A percentile compares a stretch with the other conserved stretches of the same genome.
Conservation (phyloP, 2,113 vertebrate genomes). For the Hucho hucho region DNA sequence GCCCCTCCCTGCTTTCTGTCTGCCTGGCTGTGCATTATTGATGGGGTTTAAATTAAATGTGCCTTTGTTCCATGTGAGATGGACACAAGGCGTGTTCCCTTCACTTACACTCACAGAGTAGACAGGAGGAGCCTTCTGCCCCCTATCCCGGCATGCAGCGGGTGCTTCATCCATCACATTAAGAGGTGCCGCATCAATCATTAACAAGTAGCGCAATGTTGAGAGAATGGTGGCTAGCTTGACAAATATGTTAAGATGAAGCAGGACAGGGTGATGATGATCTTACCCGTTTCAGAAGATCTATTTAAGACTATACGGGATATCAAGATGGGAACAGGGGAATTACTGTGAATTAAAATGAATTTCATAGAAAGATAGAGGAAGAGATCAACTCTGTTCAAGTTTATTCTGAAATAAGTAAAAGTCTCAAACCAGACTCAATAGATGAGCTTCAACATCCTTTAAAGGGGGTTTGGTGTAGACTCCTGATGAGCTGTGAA, state of each 20-base stretch:
- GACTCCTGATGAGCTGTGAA: slow-evolving; percentile 49
- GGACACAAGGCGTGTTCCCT: slow-evolving; percentile 41
- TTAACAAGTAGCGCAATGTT: slow-evolving; percentile 65
- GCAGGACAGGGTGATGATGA: slow-evolving; percentile 59
- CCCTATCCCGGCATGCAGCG: slow-evolving; percentile 53
- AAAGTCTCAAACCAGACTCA: too few species aligned
- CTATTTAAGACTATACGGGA: slow-evolving; percentile 42
- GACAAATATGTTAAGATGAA: slow-evolving; percentile 70
- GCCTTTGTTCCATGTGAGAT: slow-evolving; percentile 58
- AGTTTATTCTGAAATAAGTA: too few species aligned
- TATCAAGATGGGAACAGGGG: slow-evolving; percentile 32
- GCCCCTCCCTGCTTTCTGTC: slow-evolving; percentile 31
- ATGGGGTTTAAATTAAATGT: slow-evolving; percentile 64
- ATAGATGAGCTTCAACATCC: too few species aligned
- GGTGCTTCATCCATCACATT: slow-evolving; percentile 69
- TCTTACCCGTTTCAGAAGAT: slow-evolving; percentile 43
- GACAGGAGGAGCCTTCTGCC: slow-evolving; percentile 42
- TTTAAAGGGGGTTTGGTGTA: too few species aligned
- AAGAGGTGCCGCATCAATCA: slow-evolving; percentile 72
- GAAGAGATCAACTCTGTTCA: too few species aligned
- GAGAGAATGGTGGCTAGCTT: slow-evolving; percentile 68
- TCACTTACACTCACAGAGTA: slow-evolving; percentile 16
- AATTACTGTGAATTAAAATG: too few species aligned
- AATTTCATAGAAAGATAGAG: slow-evolving; percentile 22
- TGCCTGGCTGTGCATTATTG: slow-evolving; percentile 68